Evolutionary conservation across 1,140 invertebrate genomes (phyloP), one percentile per base, ranked within the genome.

Genomic region (Fopius arisanus): DNA sequence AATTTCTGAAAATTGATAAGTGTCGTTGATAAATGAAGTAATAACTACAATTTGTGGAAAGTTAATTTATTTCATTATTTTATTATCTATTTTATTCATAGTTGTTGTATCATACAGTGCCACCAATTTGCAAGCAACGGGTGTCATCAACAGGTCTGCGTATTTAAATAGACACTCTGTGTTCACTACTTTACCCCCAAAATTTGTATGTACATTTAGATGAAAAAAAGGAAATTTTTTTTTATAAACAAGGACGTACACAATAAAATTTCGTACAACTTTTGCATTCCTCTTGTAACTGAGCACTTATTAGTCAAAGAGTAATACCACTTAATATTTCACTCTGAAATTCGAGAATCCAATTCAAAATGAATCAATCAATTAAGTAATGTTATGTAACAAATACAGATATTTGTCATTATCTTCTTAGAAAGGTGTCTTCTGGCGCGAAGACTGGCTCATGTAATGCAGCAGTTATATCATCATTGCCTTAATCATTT

Each of bases 61-160:
- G 29, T 43, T 73, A 16, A 68, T 78, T 63, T 71, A 41, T 72
- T 74, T 65, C 40, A 74, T 77, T 67, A 59, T 72, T 37, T 72
- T 67, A 71, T 59, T 9, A 28, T 4, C 3, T 48, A 9, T 26
- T 59, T 59, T 28, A 28, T 59, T 26, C 2, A 6, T 59, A 26
- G 23, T 4, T 26, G 23, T 26, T 59, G 23, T 59, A 59, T 26
- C 23, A 26, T 59, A 59, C 23, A 59, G 9, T 59, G 2, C 14
- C 54, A 59, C 54, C 54, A 59, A 21, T 7, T n/a, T 16, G 16
- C 16, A n/a, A 14, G 1, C 14, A 59, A 59, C 26, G 23, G 54
- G 54, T 26, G 23, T 26, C 9, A 26, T 14, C 19, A 7, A 59
- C 14, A 59, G 54, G 7, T 26, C 12, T 23, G 54, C 26, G 19